These are phyloP conservation scores for Mormyrus iriodes DNA, from an alignment of 2,113 vertebrate species.

Conservation along the genomic window DNA sequence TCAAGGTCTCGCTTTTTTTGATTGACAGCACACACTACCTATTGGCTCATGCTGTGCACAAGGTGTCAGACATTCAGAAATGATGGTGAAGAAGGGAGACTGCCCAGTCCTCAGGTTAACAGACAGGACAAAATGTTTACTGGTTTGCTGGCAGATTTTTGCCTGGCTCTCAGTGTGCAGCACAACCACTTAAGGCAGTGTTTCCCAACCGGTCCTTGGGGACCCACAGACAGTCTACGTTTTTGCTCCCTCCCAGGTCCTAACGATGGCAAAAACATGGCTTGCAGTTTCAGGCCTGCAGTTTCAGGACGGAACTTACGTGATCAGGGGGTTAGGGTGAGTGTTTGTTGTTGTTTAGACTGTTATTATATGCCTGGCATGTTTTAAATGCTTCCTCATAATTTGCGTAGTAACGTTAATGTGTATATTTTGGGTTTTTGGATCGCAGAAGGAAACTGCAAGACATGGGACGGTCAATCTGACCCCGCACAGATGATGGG, in stretches of 20 bases:
- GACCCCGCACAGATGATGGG: neutral
- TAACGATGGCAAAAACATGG: neutral
- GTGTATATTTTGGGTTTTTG: no score
- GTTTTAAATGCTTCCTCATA: no score
- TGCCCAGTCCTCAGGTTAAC: neutral
- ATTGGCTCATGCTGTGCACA: neutral
- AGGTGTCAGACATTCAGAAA: neutral
- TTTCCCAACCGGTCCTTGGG: neutral
- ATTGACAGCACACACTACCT: neutral
- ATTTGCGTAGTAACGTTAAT: no score
- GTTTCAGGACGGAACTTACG: no score
- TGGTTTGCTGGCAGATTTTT: neutral
- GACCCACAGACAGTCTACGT: neutral
- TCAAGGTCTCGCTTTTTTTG: neutral
- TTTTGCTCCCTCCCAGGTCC: neutral
- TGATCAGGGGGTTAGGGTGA: no score
- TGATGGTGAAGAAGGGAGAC: neutral
- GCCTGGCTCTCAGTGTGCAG: neutral
- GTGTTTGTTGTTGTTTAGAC: no score
- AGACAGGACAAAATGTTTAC: neutral
- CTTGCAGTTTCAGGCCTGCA: no score
- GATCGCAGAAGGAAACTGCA: neutral
- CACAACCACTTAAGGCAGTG: neutral
- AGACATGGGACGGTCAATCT: neutral
- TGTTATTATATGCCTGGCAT: no score